Evolutionary conservation across 2,888 invertebrate species (phyloP).

Genomic region (Watsonalla binaria): DNA sequence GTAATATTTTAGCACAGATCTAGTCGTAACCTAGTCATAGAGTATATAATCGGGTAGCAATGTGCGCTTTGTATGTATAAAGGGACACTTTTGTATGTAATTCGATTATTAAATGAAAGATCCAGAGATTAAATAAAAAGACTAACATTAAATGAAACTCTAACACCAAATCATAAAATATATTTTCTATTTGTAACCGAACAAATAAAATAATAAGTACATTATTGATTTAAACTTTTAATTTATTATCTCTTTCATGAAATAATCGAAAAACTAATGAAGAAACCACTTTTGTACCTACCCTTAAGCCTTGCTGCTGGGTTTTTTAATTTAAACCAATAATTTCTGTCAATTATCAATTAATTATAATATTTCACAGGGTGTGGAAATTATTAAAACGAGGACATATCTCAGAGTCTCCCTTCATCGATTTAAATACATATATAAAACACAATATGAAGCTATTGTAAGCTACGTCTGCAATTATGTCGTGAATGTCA

Average conservation of each 20-base stretch:
- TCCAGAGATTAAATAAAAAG: not conserved
- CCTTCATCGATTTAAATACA: constrained; percentile 17
- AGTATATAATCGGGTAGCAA: constrained; percentile 43
- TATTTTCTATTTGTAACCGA: too few species aligned
- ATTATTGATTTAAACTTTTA: constrained; percentile 2
- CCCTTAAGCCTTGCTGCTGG: constrained; percentile 39
- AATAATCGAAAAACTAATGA: constrained; percentile 24
- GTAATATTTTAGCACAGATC: constrained; percentile 43
- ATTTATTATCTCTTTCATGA: constrained; percentile 14
- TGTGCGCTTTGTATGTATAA: constrained; percentile 55
- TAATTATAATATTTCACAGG: constrained; percentile 57
- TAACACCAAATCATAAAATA: too few species aligned
- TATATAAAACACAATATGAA: constrained; percentile 1
- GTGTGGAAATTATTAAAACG: constrained; percentile 60
- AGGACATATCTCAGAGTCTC: constrained; percentile 49
- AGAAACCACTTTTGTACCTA: constrained; percentile 22
- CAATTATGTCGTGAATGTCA: constrained; percentile 11
- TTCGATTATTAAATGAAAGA: constrained; percentile 30
- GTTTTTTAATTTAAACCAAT: constrained; percentile 65
- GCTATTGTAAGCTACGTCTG: not conserved
- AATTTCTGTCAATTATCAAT: constrained; percentile 67
- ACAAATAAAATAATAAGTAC: constrained; percentile 7
- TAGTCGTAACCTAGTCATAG: constrained; percentile 51
- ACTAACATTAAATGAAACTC: too few species aligned
- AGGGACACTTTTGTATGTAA: constrained; percentile 23